phyloP scores from a whole-genome alignment of 2,113 vertebrate genomes.

The Nannobrachium achirus region DNA sequence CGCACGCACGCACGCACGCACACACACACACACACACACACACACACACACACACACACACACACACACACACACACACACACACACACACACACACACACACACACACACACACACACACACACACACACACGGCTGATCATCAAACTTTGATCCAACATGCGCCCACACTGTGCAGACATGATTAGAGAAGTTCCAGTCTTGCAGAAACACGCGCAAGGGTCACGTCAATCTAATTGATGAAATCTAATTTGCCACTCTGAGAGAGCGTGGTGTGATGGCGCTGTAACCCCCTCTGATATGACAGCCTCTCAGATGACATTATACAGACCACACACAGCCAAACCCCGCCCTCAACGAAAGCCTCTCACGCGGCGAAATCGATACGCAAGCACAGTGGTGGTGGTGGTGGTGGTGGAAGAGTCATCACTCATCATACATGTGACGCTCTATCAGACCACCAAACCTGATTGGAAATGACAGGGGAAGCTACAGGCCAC shows the following conservation, averaged over 20 bases:
- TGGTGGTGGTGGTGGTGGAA: not conserved
- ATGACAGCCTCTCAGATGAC: constrained; percentile 70
- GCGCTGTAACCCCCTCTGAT: constrained; percentile 63
- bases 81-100: constrained; percentile 22
- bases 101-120: constrained; percentile 24
- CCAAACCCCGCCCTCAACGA: constrained; percentile 45
- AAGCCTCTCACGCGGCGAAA: constrained; percentile 60
- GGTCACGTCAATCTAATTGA: constrained; percentile 64
- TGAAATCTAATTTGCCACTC: constrained; percentile 64
- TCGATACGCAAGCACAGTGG: constrained; percentile 39
- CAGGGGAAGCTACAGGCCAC: constrained; percentile 53
- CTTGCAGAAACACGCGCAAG: constrained; percentile 20
- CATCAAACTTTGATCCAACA: not conserved
- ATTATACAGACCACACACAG: constrained; percentile 67
- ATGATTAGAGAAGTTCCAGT: constrained; percentile 44
- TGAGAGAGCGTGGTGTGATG: constrained; percentile 55
- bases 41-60: constrained; percentile 37
- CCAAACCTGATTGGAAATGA: constrained; percentile 53
- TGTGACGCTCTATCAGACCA: constrained; percentile 48
- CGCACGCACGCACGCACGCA: constrained; percentile 32
- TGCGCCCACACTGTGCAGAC: constrained; percentile 30
- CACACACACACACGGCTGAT: no score
- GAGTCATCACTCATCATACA: constrained; percentile 17
- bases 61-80: not conserved
- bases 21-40: constrained; percentile 20